Evolutionary conservation across 2,888 invertebrate species (phyloP), one percentile per base, ranked within the genome.

Genomic region (Eumerus sabulonum): DNA sequence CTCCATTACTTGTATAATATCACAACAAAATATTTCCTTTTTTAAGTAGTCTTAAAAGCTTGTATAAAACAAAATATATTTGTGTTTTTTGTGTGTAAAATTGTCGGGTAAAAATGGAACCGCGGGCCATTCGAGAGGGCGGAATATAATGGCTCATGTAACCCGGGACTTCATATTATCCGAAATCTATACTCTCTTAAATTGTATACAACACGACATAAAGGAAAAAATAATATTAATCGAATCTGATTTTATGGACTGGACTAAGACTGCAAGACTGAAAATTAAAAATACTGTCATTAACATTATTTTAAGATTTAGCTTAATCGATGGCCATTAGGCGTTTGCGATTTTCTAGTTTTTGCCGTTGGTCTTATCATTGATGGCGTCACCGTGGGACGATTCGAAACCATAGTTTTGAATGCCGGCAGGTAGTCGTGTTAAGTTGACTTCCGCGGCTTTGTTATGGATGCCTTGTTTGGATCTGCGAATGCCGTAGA

Each of bases 401-500:
- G 73, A 64, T 54, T 73, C 54, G 27, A n/a, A 16, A 14, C 18
- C 66, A 0, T 51, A 56, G 9, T 56, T 59, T 7, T 51, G 51
- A 1, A 35, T 47, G 27, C 27, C 27, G 27, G 27, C 27, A 27
- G 27, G 27, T 4, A 27, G 27, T 27, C 7, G 27, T 27, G 27
- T 27, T 7, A 27, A 27, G 7, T 27, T 27, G 3, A 27, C 27
- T 2, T 7, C 3, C 3, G 27, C 7, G 27, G 3, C 7, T 27
- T 27, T 45, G 11, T 76, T 60, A 1, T 4, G 44, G 19, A 64
- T 45, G 16, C 92, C 91, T 84, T 94, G 92, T 0, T 91, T 90
- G 67, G 97, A 97, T 86, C 97, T 91, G 44, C 91, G 90, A 67
- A 97, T 92, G 48, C 97, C 97, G 86, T 98, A 98, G 79, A 90